Percentiles rank a stretch among this genome's conserved stretches.
Conservation (phyloP, 2,888 invertebrate genomes). For the Acanthopleura granulata region DNA sequence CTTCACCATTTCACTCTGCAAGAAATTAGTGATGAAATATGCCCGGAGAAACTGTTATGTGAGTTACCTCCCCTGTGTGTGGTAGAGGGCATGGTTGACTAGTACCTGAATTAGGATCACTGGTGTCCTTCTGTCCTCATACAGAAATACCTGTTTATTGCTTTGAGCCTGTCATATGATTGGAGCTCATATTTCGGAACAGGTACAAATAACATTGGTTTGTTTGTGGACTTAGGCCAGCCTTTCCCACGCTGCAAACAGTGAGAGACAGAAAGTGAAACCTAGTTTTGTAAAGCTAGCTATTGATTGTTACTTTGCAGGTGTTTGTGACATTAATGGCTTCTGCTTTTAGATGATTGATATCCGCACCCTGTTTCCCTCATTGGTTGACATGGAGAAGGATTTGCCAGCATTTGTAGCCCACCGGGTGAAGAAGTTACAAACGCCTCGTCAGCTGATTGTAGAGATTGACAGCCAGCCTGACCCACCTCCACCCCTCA, state of each 20-base stretch:
- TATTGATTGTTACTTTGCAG: no score
- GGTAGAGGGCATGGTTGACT: no score
- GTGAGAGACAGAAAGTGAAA: no score
- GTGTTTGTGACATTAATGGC: neutral
- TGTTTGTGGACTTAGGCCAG: no score
- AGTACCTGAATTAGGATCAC: neutral
- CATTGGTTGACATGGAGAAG: constrained; percentile 76
- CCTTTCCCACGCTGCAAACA: no score
- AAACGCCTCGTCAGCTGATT: constrained; percentile 80
- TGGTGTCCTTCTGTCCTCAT: neutral
- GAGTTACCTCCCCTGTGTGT: no score
- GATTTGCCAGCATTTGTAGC: constrained; percentile 85
- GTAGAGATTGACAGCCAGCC: constrained; percentile 78
- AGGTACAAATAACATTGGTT: no score
- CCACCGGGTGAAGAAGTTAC: constrained; percentile 83
- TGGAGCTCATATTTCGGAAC: constrained; percentile 36
- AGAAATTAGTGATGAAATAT: no score
- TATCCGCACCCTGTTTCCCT: constrained; percentile 51
- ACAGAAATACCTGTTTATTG: constrained; percentile 33
- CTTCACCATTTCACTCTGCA: no score
- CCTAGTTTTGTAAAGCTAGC: no score
- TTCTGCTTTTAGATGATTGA: constrained; percentile 49
- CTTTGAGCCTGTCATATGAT: constrained; percentile 21
- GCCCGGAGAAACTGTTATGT: no score
- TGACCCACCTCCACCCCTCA: constrained; percentile 74